These are phyloP conservation scores for Leptinotarsa defecta DNA, from an alignment of 1,140 invertebrate genomes.

Conservation along the genomic window DNA sequence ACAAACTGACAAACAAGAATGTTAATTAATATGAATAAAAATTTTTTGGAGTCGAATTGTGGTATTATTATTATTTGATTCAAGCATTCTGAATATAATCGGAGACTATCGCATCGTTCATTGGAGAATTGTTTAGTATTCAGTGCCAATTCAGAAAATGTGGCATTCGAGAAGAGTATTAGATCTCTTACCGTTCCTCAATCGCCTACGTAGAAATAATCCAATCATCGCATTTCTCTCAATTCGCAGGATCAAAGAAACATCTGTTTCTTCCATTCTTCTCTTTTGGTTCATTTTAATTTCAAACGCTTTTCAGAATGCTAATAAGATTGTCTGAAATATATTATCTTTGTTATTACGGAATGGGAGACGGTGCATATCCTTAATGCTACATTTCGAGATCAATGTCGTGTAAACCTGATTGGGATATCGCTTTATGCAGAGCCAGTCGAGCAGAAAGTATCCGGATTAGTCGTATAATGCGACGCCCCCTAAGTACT, in stretches of 20 bases:
- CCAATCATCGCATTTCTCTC: not conserved
- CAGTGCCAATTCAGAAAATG: no score
- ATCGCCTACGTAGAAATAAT: not conserved
- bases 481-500: not conserved
- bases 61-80: no score
- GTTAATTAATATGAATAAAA: no score
- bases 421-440: not conserved
- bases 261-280: not conserved
- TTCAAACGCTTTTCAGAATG: not conserved
- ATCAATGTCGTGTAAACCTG: conserved; percentile 1
- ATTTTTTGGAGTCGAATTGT: no score
- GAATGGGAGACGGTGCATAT: not conserved
- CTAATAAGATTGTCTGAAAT: not conserved
- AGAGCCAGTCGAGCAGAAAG: not conserved
- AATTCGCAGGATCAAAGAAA: not conserved
- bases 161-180: not conserved
- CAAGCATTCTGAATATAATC: no score
- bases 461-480: not conserved
- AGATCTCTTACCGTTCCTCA: not conserved
- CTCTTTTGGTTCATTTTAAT: not conserved
- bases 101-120: no score
- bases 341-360: not conserved
- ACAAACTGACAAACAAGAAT: no score
- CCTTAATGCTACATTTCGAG: not conserved
- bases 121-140: no score